Evolutionary conservation across 2,797 vertebrate genomes (phyloP), one percentile per base, ranked within the genome.

Genomic region (Melanotaenia pygmaea): DNA sequence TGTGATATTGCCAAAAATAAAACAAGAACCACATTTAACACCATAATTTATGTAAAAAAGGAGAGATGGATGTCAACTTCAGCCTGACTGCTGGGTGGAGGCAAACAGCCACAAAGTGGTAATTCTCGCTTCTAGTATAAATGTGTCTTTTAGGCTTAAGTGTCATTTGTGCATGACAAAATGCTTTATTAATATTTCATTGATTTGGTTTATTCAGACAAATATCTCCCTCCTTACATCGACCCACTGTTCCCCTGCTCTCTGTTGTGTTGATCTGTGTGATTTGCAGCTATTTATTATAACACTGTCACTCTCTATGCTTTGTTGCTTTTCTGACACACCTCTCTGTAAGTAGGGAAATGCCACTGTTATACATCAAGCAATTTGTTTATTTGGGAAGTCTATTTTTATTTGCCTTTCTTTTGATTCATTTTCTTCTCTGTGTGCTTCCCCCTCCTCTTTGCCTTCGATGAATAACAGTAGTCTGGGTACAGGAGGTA

Each of bases 121-220:
- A 22, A n/a, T 50, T 58, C 53, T 35, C 11, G 1, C 0, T 14
- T 51, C 38, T 50, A 37, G 32, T 57, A 38, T 47, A 50, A 81
- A 63, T 64, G 63, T 22, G 77, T 80, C 43, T 82, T 76, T 75
- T 68, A 67, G 70, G 40, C 70, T 75, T 47, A 64, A 76, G 72
- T 86, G 80, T 80, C 74, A 79, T 83, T 79, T 84, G 71, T 65
- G 64, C 69, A 59, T 77, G 76, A 77, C 79, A 81, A 80, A 84
- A 68, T 82, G 80, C 81, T 77, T 67, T 38, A 90, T 94, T 94
- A 93, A 74, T 90, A 93, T 70, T 94, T 94, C 94, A 95, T 95
- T 57, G 94, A 95, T 89, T 90, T 91, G 64, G 91, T 74, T 85
- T 81, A 77, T 84, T 90, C 77, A 79, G 85, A 86, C 69, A 70